Conservation (phyloP, 2,113 vertebrate genomes). For the Diadophis punctatus region DNA sequence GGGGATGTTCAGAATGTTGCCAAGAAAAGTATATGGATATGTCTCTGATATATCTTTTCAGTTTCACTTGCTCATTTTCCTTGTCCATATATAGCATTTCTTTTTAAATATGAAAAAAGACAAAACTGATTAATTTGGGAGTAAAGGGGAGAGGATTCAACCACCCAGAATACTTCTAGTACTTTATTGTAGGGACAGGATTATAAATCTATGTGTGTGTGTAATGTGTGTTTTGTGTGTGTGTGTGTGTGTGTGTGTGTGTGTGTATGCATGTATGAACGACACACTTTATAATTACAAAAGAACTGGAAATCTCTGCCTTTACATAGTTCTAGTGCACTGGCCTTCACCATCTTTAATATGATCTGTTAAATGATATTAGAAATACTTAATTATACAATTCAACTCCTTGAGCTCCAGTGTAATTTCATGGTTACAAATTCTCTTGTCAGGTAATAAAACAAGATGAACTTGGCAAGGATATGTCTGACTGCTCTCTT, state of each 20-base stretch:
- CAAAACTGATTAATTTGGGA: background rate
- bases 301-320: slow-evolving; percentile 47
- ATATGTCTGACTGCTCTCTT: slow-evolving; percentile 80
- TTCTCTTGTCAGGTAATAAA: slow-evolving; percentile 88
- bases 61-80: background rate
- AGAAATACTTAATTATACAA: slow-evolving; percentile 59
- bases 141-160: background rate
- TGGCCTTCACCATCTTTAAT: slow-evolving; percentile 51
- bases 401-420: slow-evolving; percentile 44
- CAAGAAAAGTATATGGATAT: background rate
- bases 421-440: slow-evolving; percentile 64
- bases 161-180: background rate
- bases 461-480: slow-evolving; percentile 82
- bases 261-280: background rate
- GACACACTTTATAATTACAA: slow-evolving; percentile 1
- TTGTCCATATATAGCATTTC: background rate
- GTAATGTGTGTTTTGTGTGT: too few species aligned
- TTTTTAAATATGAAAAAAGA: background rate
- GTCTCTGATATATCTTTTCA: background rate
- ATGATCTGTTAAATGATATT: slow-evolving; percentile 58
- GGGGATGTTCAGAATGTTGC: too few species aligned
- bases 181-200: background rate
- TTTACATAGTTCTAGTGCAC: slow-evolving; percentile 48
- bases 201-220: background rate
- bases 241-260: too few species aligned